Evolutionary conservation across 2,113 vertebrate species (phyloP).

Genomic region (Pomatorhinus ruficollis): DNA sequence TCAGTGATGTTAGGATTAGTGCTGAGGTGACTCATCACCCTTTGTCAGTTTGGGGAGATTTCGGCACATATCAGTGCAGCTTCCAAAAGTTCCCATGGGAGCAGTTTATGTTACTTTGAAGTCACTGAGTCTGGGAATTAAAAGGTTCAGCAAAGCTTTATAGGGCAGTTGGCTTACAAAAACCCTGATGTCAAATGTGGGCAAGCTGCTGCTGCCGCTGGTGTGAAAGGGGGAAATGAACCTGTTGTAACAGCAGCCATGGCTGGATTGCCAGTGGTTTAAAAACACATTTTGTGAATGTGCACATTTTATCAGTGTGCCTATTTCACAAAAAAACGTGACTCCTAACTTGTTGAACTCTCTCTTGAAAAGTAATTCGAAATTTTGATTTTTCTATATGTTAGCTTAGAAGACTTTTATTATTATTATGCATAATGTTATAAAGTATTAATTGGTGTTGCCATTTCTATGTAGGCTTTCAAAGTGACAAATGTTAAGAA

Average conservation of each 20-base stretch:
- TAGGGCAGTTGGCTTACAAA: background rate
- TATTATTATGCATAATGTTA: background rate
- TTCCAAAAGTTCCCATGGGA: background rate
- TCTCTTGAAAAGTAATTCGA: background rate
- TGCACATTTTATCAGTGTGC: background rate
- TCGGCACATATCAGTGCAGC: accelerated
- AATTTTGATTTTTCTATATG: background rate
- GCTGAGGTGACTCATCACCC: background rate
- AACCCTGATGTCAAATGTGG: background rate
- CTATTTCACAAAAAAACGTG: background rate
- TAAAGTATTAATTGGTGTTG: background rate
- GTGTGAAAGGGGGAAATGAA: background rate
- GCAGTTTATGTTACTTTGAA: background rate
- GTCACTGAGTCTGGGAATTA: background rate
- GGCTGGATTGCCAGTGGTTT: background rate
- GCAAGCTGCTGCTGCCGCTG: background rate
- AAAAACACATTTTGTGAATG: accelerated
- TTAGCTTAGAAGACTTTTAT: background rate
- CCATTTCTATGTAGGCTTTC: background rate
- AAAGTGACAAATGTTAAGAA: background rate
- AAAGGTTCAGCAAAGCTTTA: background rate
- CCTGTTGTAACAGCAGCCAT: background rate
- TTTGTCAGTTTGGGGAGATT: background rate
- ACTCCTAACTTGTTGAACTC: background rate
- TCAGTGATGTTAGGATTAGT: background rate